Conservation (phyloP, 2,797 vertebrate species). For the Takifugu rubripes region DNA sequence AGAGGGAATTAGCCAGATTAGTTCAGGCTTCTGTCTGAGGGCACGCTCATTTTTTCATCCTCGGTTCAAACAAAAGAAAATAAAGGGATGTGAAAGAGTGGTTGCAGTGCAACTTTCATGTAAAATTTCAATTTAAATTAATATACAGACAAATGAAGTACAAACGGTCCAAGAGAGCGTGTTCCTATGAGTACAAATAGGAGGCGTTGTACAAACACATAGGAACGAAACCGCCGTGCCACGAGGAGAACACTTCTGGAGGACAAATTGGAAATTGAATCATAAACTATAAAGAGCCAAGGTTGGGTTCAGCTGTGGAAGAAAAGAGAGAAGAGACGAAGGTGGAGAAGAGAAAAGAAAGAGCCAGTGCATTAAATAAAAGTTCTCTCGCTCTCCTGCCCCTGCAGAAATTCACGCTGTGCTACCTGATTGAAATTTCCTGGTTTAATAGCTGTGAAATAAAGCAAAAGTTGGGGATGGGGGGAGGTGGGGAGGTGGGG, state of each 20-base stretch:
- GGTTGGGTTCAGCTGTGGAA: conserved; percentile 65
- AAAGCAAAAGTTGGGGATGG: conserved; percentile 65
- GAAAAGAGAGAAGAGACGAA: conserved; percentile 60
- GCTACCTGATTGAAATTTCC: conserved; percentile 76
- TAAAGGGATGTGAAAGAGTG: conserved; percentile 40
- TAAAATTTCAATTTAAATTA: conserved; percentile 1
- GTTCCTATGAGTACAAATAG: conserved; percentile 62
- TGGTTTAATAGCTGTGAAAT: conserved; percentile 77
- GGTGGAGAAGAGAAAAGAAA: conserved; percentile 60
- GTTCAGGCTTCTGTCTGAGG: conserved; percentile 4
- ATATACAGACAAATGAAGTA: background rate
- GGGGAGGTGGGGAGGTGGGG: conserved; percentile 31
- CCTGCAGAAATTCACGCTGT: conserved; percentile 68
- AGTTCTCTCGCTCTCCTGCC: conserved; percentile 60
- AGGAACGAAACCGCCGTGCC: conserved; percentile 53
- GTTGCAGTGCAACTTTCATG: conserved; percentile 41
- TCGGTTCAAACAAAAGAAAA: conserved; percentile 41
- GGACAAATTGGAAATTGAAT: conserved; percentile 74
- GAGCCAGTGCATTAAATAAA: conserved; percentile 65
- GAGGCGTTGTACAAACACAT: conserved; percentile 59
- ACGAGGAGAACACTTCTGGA: conserved; percentile 70
- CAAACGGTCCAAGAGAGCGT: conserved; percentile 24
- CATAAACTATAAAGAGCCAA: conserved; percentile 71
- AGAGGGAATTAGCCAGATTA: background rate
- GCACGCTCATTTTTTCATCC: conserved; percentile 16